Percentiles rank a stretch among this genome's conserved stretches.
These are phyloP conservation scores for Nasonia oneida DNA, from an alignment of 2,888 invertebrate genomes.

Conservation along the genomic window DNA sequence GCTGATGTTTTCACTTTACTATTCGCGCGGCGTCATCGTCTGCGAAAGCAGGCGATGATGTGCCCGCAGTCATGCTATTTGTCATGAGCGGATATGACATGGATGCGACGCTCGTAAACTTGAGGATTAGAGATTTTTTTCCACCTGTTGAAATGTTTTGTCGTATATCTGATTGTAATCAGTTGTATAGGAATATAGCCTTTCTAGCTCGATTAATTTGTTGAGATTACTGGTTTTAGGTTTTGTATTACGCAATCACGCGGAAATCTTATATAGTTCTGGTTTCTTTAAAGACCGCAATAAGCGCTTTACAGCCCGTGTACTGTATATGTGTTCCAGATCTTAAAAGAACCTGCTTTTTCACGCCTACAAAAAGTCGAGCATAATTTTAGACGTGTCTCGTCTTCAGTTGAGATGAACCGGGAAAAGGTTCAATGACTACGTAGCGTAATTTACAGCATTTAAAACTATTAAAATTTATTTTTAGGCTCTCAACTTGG, in stretches of 20 bases:
- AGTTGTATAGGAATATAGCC: too few relatives aligned
- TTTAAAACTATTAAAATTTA: neutral
- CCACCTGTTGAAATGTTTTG: neutral
- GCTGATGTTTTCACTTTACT: constrained; percentile 53
- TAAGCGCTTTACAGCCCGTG: neutral
- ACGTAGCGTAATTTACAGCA: neutral
- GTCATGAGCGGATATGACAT: neutral
- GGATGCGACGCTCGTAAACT: neutral
- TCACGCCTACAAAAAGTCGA: neutral
- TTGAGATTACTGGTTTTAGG: too few relatives aligned
- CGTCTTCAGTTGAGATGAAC: neutral
- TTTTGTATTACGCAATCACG: too few relatives aligned
- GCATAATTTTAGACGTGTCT: neutral
- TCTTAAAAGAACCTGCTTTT: neutral
- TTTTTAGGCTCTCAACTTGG: neutral
- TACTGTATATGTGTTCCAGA: neutral
- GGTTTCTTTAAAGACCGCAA: neutral
- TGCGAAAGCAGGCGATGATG: neutral
- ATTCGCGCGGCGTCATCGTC: neutral
- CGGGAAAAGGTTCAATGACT: neutral
- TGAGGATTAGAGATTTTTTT: neutral
- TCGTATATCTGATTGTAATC: too few relatives aligned
- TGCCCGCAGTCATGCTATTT: neutral
- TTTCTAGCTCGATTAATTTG: too few relatives aligned
- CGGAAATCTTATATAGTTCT: neutral